Percentiles rank a stretch among this genome's conserved stretches.
phyloP scores from a whole-genome alignment of 2,797 vertebrate genomes.

The Ctenochaetus hawaiiensis region DNA sequence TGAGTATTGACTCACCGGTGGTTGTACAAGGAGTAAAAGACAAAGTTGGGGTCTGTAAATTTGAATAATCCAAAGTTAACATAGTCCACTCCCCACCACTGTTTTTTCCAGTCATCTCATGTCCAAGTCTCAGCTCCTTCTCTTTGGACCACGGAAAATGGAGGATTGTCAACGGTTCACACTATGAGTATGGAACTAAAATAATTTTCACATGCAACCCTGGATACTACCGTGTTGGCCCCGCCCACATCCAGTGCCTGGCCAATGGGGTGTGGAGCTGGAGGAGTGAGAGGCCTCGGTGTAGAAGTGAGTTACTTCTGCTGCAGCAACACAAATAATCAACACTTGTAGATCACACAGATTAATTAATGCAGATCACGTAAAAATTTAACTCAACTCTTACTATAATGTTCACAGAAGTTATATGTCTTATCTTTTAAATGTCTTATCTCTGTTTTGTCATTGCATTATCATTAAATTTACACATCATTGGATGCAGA shows the following conservation, averaged over 20 bases:
- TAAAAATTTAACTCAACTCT: neutral
- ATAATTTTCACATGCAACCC: constrained; percentile 97
- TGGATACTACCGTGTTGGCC: constrained; percentile 95
- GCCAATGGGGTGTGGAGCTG: constrained; percentile 98
- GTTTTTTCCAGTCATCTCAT: constrained; percentile 89
- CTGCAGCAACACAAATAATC: neutral
- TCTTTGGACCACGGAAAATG: constrained; percentile 97
- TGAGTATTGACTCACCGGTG: constrained; percentile 10
- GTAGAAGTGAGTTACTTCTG: constrained; percentile 90
- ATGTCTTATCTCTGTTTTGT: neutral
- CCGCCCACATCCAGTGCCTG: constrained; percentile 95
- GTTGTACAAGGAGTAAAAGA: constrained; percentile 34
- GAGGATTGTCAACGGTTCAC: constrained; percentile 96
- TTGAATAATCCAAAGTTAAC: constrained; percentile 41
- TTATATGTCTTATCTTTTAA: too few relatives aligned
- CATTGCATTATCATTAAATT: neutral
- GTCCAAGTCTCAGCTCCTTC: constrained; percentile 97
- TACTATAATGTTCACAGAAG: too few relatives aligned
- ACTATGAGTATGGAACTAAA: constrained; percentile 96
- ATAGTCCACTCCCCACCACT: neutral
- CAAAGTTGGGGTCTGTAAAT: constrained; percentile 16
- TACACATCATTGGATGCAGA: neutral
- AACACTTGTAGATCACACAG: neutral
- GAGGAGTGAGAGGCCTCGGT: constrained; percentile 95
- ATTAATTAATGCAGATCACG: neutral